Evolutionary conservation across 2,113 vertebrate genomes (phyloP).

Genomic region (Vulpes vulpes): DNA sequence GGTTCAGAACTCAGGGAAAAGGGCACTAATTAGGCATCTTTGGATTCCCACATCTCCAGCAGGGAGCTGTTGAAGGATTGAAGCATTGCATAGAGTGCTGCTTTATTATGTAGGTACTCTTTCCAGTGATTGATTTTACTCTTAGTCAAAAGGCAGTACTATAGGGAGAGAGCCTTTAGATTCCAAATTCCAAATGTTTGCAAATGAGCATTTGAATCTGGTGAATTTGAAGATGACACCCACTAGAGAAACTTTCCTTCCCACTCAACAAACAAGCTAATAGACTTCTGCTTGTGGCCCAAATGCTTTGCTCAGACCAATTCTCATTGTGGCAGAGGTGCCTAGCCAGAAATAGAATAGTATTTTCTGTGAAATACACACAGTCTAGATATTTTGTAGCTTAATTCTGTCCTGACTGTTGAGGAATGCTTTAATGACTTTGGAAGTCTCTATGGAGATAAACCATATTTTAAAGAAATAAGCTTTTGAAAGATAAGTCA

Average conservation of each 20-base stretch:
- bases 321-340: not conserved
- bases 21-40: not conserved
- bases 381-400: not conserved
- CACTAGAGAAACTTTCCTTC: not conserved
- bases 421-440: not conserved
- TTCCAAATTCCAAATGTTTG: constrained; percentile 35
- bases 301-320: not conserved
- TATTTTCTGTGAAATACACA: not conserved
- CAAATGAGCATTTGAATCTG: not conserved
- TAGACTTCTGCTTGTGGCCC: not conserved
- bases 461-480: not conserved
- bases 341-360: not conserved
- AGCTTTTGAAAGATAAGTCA: not conserved
- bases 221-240: constrained; percentile 2
- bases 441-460: not conserved
- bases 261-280: not conserved
- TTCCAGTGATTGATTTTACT: not conserved
- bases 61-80: not conserved
- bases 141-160: not conserved
- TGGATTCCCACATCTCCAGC: not conserved
- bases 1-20: not conserved
- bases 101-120: not conserved
- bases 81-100: not conserved
- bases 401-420: constrained; percentile 2
- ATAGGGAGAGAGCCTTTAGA: not conserved